Evolutionary conservation across 1,140 invertebrate species (phyloP).

Genomic region (Ceratina australensis): DNA sequence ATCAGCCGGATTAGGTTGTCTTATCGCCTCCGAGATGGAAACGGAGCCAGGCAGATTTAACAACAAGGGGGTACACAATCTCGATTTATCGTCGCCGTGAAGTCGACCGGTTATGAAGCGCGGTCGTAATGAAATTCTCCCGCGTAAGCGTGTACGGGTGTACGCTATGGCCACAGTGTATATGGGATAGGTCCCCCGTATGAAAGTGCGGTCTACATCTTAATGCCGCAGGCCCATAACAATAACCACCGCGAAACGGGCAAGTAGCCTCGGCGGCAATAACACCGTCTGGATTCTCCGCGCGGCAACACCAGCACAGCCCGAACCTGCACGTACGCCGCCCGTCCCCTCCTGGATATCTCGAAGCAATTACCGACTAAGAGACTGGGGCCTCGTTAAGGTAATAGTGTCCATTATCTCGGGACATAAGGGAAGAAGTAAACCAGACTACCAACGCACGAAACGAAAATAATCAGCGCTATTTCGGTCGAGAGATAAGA

Average conservation of each 20-base stretch:
- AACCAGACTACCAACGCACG: conserved; percentile 69
- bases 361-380: conserved; percentile 78
- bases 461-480: conserved; percentile 69
- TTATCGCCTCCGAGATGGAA: conserved; percentile 32
- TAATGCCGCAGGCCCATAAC: conserved; percentile 78
- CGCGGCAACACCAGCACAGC: conserved; percentile 62
- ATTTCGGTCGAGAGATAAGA: conserved; percentile 57
- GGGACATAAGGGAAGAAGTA: conserved; percentile 73
- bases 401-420: conserved; percentile 78
- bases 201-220: conserved; percentile 73
- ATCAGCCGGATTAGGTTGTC: conserved; percentile 68
- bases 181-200: conserved; percentile 57
- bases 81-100: conserved; percentile 71
- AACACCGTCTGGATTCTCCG: conserved; percentile 70
- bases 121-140: conserved; percentile 73
- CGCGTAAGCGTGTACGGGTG: conserved; percentile 53
- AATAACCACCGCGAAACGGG: conserved; percentile 75
- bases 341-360: conserved; percentile 68
- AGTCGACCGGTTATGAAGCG: conserved; percentile 72
- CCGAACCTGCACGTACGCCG: conserved; percentile 47
- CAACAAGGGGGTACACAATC: conserved; percentile 64
- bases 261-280: conserved; percentile 73
- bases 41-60: conserved; percentile 45
- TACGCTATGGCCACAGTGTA: conserved; percentile 16
- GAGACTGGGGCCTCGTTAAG: conserved; percentile 76